Evolutionary conservation across 2,797 vertebrate genomes (phyloP), one percentile per base, ranked within the genome.

Genomic region (Enteromius argenteus): DNA sequence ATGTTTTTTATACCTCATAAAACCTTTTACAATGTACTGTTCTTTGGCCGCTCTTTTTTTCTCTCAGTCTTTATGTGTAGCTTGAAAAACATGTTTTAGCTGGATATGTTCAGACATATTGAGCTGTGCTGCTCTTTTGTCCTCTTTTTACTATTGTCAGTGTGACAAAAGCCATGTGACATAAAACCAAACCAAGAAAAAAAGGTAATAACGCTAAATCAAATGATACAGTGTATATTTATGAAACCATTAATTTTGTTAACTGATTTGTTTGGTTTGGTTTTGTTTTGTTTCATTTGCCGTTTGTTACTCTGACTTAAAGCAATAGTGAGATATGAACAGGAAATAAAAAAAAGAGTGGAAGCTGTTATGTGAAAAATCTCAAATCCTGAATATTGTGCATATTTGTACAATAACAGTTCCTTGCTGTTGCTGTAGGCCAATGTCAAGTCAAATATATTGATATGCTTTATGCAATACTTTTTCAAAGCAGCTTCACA

Each of bases 101-200:
- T 23, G 64, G 23, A 60, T 13, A n/a, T 60, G 37, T 42, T 60
- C 51, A n/a, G 53, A 4, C 23, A 53, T 53, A 68, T 35, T 66
- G 60, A 49, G 11, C 60, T 69, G 51, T 44, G 49, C 8, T 62
- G 11, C 27, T 72, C 19, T 15, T 46, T 0, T 62, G 19, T 77
- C 21, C 14, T 77, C n/a, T 77, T 76, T 13, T 7, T 77, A 3
- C 15, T 58, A 27, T 13, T 62, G 5, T 44, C 56, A 62, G 1
- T 30, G 73, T 19, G 75, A 62, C 7, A 30, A 77, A 60, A 42
- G n/a, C 2, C 14, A 62, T 13, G 30, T 17, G 8, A 58, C 14
- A 76, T 58, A 39, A 15, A 75, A 76, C 73, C 11, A 56, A 75
- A 75, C 30, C 19, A 76, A 23, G 30, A 21, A 44, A 66, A 67